Percentiles rank a stretch among this genome's conserved stretches.
Conservation (phyloP, 2,888 invertebrate species). For the Caenorhabditis macrosperma region DNA sequence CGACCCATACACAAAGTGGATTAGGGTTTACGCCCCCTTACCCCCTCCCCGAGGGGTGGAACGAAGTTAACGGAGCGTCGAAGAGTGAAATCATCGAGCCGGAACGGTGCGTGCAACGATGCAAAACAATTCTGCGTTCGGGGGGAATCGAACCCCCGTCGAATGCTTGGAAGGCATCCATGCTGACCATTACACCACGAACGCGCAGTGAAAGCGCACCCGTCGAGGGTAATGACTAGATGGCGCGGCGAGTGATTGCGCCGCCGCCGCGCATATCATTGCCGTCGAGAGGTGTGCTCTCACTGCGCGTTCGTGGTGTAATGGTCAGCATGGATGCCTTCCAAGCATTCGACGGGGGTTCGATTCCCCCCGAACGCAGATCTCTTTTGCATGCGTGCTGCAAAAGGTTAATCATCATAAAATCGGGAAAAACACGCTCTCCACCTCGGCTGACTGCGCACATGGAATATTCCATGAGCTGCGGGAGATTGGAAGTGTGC, state of each 20-base stretch:
- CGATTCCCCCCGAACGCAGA: slow-evolving; percentile 73
- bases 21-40: no score
- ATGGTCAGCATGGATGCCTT: slow-evolving; percentile 75
- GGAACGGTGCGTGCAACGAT: background rate
- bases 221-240: background rate
- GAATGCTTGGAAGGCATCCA: slow-evolving; percentile 72
- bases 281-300: background rate
- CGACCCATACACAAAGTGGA: no score
- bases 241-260: background rate
- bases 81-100: background rate
- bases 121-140: slow-evolving; percentile 58
- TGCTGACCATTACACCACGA: slow-evolving; percentile 73
- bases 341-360: slow-evolving; percentile 75
- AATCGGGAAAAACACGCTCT: no score
- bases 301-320: slow-evolving; percentile 62
- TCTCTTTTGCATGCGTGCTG: slow-evolving; percentile 9
- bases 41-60: no score
- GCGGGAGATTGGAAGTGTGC: background rate
- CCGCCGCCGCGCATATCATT: background rate
- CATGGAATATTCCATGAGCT: no score
- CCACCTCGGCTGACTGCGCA: no score
- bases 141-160: slow-evolving; percentile 71
- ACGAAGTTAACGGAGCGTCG: no score
- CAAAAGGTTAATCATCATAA: slow-evolving; percentile 1
- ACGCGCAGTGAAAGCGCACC: slow-evolving; percentile 38